A percentile compares a stretch with the other conserved stretches of the same genome.
Evolutionary conservation across 2,888 invertebrate species (phyloP).

Genomic region (Blera fallax): DNA sequence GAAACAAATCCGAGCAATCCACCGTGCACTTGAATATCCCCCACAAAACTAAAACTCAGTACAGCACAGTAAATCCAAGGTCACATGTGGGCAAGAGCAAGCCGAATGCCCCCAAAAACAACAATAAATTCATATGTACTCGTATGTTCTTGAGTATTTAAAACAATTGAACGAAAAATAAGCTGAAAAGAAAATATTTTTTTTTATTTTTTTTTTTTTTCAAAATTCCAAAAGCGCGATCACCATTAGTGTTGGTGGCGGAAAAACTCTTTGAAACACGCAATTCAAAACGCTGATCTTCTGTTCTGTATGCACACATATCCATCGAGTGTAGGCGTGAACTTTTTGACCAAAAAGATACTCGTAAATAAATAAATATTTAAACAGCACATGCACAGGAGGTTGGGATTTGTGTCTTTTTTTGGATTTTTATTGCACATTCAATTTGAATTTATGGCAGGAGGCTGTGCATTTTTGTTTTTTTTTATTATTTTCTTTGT

Average conservation of each 20-base stretch:
- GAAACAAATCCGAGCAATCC: not conserved
- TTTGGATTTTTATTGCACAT: not conserved
- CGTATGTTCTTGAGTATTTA: not conserved
- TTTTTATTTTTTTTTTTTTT: constrained; percentile 2
- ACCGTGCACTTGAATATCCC: constrained; percentile 29
- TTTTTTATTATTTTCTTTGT: too few species aligned
- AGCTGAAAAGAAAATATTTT: constrained; percentile 9
- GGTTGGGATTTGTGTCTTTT: not conserved
- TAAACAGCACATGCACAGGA: not conserved
- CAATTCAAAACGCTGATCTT: constrained; percentile 21
- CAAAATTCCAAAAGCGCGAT: constrained; percentile 1
- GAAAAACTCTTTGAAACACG: constrained; percentile 12
- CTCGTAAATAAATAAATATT: constrained; percentile 1
- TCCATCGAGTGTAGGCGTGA: constrained; percentile 30
- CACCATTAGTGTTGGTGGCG: not conserved
- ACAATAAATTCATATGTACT: constrained; percentile 1
- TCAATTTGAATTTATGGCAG: constrained; percentile 6
- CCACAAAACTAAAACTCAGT: constrained; percentile 38
- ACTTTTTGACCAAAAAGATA: constrained; percentile 25
- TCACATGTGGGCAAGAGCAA: not conserved
- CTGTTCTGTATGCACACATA: not conserved
- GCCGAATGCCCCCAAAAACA: not conserved
- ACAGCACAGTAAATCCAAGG: constrained; percentile 7
- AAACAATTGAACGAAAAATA: constrained; percentile 37
- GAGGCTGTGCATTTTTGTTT: not conserved